A percentile compares a stretch with the other conserved stretches of the same genome.
Evolutionary conservation across 2,797 vertebrate species (phyloP).

Genomic region (Hypotaenidia philippensis): DNA sequence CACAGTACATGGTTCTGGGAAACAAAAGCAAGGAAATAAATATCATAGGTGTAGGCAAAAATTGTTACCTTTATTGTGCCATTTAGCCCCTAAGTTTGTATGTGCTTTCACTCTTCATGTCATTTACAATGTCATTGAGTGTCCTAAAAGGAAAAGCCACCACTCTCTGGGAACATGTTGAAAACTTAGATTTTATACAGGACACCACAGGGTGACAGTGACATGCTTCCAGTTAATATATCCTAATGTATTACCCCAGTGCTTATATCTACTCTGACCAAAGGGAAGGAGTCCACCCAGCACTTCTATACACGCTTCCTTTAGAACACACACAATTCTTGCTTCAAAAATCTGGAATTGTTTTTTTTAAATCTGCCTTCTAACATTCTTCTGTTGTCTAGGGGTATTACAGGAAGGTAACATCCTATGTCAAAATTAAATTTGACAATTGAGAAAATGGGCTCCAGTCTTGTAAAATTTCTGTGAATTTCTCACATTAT

Average conservation of each 20-base stretch:
- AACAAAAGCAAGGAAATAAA: constrained; percentile 47
- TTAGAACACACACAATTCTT: background rate
- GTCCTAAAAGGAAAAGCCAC: background rate
- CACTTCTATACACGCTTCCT: background rate
- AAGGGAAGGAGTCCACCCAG: background rate
- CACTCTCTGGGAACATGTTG: background rate
- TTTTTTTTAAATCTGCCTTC: background rate
- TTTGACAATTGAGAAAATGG: background rate
- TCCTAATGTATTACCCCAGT: background rate
- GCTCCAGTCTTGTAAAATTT: background rate
- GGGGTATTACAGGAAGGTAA: background rate
- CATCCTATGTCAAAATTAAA: background rate
- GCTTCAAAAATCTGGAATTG: background rate
- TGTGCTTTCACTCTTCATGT: background rate
- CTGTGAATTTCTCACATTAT: background rate
- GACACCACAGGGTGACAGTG: background rate
- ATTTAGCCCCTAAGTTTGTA: background rate
- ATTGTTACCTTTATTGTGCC: background rate
- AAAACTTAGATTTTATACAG: background rate
- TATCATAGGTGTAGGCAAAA: background rate
- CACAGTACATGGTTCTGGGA: constrained; percentile 92
- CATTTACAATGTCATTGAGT: background rate
- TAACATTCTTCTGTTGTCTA: background rate
- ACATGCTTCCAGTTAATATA: background rate
- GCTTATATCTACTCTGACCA: background rate